Base-by-base conservation (phyloP, 2,113 vertebrate species). In the Orycteropus afer region DNA sequence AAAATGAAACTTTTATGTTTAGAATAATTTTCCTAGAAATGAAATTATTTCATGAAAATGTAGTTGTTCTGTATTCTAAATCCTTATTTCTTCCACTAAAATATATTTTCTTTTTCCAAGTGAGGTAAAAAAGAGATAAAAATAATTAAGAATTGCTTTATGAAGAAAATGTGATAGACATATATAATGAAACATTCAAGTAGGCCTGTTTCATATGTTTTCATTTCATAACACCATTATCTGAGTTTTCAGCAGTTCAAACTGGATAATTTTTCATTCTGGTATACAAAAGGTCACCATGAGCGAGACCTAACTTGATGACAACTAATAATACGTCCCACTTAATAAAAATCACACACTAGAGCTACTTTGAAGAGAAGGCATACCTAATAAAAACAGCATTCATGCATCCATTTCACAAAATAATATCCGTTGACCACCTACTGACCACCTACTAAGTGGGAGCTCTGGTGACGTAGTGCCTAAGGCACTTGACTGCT, bases 1-100 rank as follows among this genome's bases (percentile, higher is more conserved):
- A 34, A 93, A 86, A 73, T 51, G 67, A 95, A 89, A 73, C 47
- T 14, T 74, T 51, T 82, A 9, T 32, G 29, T 76, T 34, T 83
- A 67, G 78, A n/a, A 79, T 89, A 65, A 23, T 80, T 94, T 83
- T 77, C 17, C 61, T 53, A 65, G 49, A 94, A 90, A 86, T 77
- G 27, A 65, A 67, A 78, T 10, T n/a, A 74, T 95, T 85, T 94
- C 27, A 83, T 92, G 76, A 79, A 83, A 86, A 73, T 65, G 18
- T 47, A 79, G 45, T 73, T 84, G 34, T 77, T 89, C 78, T 78
- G 32, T 79, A 90, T 61, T 84, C 49, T n/a, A 84, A 59, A 69
- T 79, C 23, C 81, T 63, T 95, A 79, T 79, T 83, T 86, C 57
- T 89, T 1, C 23, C 61, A 79, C 15, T 69, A 49, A 84, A 57